A percentile compares a stretch with the other conserved stretches of the same genome.
Evolutionary conservation across 1,140 invertebrate genomes (phyloP).

Genomic region (Coenobita brevimanus): DNA sequence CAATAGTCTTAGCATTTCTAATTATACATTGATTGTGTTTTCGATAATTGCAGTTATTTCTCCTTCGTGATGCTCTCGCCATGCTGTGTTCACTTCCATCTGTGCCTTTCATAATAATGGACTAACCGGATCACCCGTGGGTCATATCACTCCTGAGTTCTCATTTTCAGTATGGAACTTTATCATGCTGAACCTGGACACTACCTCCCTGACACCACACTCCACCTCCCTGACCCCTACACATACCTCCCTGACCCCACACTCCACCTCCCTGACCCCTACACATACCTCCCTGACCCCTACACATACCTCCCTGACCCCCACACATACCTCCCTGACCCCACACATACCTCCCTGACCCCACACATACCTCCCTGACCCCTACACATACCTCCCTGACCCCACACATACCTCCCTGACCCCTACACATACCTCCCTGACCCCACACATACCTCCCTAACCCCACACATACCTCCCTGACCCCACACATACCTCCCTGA

Average conservation of each 20-base stretch:
- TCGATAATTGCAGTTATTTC: neutral
- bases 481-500: neutral
- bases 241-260: too few relatives aligned
- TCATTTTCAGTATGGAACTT: too few relatives aligned
- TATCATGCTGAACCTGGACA: too few relatives aligned
- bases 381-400: neutral
- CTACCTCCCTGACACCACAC: neutral
- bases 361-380: too few relatives aligned
- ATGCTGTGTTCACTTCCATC: neutral
- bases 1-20: too few relatives aligned
- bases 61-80: neutral
- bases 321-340: too few relatives aligned
- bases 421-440: too few relatives aligned
- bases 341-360: neutral
- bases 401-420: neutral
- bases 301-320: neutral
- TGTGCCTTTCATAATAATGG: too few relatives aligned
- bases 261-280: neutral
- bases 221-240: neutral
- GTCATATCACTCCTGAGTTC: too few relatives aligned
- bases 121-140: too few relatives aligned
- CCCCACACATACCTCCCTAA: neutral
- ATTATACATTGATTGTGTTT: too few relatives aligned
- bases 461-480: neutral
- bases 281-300: neutral